Evolutionary conservation across 1,140 invertebrate genomes (phyloP).

Genomic region (Mercenaria mercenaria): DNA sequence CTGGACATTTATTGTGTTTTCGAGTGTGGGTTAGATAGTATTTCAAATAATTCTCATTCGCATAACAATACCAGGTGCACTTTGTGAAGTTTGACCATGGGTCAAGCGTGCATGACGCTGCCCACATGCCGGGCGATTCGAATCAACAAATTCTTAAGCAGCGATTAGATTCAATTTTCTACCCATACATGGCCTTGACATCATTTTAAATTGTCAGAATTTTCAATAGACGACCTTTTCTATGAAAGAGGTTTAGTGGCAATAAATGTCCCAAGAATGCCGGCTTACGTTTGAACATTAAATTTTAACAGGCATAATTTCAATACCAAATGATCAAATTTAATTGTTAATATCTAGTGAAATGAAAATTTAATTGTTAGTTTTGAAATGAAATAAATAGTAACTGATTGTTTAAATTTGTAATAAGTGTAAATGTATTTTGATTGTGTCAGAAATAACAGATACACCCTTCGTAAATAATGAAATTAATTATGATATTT

Average conservation of each 20-base stretch:
- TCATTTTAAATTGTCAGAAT: neutral
- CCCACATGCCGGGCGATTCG: slow-evolving; percentile 8
- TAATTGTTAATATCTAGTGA: neutral
- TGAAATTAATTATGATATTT: too few species aligned
- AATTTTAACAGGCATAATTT: slow-evolving; percentile 8
- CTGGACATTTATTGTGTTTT: slow-evolving; percentile 28
- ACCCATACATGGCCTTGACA: neutral
- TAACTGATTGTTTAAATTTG: too few species aligned
- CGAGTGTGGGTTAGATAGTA: slow-evolving; percentile 15
- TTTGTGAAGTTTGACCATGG: slow-evolving; percentile 47
- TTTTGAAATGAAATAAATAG: neutral
- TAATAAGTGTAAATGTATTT: too few species aligned
- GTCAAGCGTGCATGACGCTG: slow-evolving; percentile 47
- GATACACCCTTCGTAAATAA: too few species aligned
- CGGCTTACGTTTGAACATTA: neutral
- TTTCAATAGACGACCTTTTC: slow-evolving; percentile 29
- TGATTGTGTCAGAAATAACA: too few species aligned
- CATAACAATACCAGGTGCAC: slow-evolving; percentile 28
- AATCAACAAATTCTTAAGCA: slow-evolving; percentile 56
- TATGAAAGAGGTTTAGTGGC: neutral
- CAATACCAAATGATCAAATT: neutral
- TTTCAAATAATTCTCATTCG: slow-evolving; percentile 53
- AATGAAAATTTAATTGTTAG: neutral
- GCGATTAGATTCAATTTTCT: slow-evolving; percentile 45
- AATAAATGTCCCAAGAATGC: slow-evolving; percentile 21